These are phyloP conservation scores for Adrianichthys oophorus DNA, from an alignment of 2,797 vertebrate species.

Conservation along the genomic window DNA sequence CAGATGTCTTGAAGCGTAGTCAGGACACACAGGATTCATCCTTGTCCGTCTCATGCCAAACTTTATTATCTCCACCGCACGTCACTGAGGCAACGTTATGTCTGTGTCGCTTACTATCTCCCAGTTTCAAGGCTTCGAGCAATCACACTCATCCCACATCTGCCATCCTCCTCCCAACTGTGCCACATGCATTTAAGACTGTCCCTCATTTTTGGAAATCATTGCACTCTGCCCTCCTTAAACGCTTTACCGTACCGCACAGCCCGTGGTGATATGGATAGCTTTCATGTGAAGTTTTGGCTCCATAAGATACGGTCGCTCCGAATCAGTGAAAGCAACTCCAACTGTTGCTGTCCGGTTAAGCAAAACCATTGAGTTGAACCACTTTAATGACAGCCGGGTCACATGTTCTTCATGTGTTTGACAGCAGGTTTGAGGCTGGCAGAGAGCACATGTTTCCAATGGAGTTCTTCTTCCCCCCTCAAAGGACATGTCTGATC, in stretches of 20 bases:
- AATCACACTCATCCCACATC: background rate
- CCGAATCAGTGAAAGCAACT: background rate
- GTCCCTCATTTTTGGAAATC: conserved; percentile 58
- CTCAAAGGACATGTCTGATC: conserved; percentile 94
- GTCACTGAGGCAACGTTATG: conserved; percentile 72
- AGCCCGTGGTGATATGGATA: conserved; percentile 18
- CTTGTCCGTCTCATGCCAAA: conserved; percentile 36
- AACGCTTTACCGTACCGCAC: conserved; percentile 15
- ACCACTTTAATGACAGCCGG: background rate
- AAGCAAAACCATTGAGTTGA: too few species aligned
- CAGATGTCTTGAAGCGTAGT: background rate
- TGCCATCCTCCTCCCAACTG: background rate
- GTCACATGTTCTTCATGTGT: conserved; percentile 17
- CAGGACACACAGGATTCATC: conserved; percentile 26
- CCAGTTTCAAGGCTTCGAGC: conserved; percentile 58
- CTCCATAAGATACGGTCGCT: conserved; percentile 1
- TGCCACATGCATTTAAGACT: conserved; percentile 17
- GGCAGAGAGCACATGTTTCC: conserved; percentile 88
- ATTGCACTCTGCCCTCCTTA: conserved; percentile 27
- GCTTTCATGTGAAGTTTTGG: conserved; percentile 5
- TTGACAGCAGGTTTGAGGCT: conserved; percentile 81
- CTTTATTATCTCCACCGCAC: conserved; percentile 56
- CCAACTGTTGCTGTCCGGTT: too few species aligned
- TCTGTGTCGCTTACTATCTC: conserved; percentile 73
- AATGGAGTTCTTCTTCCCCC: conserved; percentile 97